phyloP scores from a whole-genome alignment of 2,797 vertebrate genomes.

The Acrocephalus scirpaceus region DNA sequence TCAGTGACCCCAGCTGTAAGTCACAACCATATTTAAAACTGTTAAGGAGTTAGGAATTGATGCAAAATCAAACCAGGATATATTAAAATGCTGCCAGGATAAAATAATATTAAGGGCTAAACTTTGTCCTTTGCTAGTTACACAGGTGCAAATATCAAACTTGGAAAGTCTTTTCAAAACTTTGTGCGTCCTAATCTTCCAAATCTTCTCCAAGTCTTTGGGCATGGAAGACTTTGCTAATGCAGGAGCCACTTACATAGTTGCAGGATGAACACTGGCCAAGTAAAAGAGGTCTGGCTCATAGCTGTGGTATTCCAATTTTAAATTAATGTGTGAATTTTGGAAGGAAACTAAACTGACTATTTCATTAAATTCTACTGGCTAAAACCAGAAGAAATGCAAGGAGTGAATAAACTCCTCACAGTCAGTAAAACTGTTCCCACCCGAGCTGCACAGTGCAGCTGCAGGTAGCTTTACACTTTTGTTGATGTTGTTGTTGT shows the following conservation, averaged over 20 bases:
- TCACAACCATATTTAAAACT: conserved; percentile 65
- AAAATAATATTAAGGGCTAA: conserved; percentile 56
- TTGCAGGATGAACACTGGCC: not conserved
- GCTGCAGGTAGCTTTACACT: conserved; percentile 36
- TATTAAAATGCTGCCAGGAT: conserved; percentile 42
- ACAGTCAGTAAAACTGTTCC: conserved; percentile 9
- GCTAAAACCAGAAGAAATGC: not conserved
- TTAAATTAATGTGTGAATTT: conserved; percentile 28
- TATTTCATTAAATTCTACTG: conserved; percentile 7
- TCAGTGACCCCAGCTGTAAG: conserved; percentile 54
- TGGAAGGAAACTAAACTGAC: conserved; percentile 7
- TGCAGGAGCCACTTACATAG: not conserved
- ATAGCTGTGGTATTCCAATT: conserved; percentile 20
- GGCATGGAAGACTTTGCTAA: conserved; percentile 1
- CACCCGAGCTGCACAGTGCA: not conserved
- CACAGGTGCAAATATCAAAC: conserved; percentile 47
- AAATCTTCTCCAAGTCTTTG: not conserved
- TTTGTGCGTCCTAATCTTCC: conserved; percentile 9
- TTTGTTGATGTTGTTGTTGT: not conserved
- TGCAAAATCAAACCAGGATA: conserved; percentile 47
- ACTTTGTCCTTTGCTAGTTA: conserved; percentile 43
- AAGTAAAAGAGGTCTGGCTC: conserved; percentile 14
- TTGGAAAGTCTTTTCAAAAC: conserved; percentile 46
- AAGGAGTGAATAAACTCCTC: not conserved
- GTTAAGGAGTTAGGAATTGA: conserved; percentile 54